Conservation (phyloP, 2,797 vertebrate genomes). For the Poeciliopsis turneri region DNA sequence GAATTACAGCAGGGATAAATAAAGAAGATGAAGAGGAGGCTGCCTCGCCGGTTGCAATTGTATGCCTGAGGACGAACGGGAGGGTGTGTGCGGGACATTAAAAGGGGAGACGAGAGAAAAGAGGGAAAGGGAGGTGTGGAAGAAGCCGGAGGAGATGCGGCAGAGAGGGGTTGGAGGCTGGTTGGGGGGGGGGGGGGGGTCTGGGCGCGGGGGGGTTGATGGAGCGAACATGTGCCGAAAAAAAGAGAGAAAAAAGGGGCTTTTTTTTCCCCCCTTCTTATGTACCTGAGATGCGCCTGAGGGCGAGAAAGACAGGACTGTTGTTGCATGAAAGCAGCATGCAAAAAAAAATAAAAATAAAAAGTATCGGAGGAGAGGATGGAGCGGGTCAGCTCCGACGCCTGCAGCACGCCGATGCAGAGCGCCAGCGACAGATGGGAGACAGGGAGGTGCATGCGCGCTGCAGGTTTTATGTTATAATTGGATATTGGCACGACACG, state of each 20-base stretch:
- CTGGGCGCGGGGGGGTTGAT: conserved; percentile 8
- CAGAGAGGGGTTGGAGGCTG: background rate
- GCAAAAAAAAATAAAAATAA: conserved; percentile 36
- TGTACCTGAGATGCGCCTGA: conserved; percentile 90
- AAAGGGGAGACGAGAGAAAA: conserved; percentile 50
- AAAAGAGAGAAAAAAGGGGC: background rate
- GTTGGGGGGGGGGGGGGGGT: background rate
- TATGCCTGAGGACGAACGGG: conserved; percentile 65
- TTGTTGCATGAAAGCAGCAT: conserved; percentile 61
- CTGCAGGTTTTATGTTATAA: conserved; percentile 38
- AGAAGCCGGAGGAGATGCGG: conserved; percentile 42
- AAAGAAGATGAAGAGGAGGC: conserved; percentile 65
- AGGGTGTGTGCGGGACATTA: conserved; percentile 52
- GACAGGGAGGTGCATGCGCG: conserved; percentile 24
- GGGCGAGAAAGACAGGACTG: conserved; percentile 61
- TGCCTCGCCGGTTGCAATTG: conserved; percentile 52
- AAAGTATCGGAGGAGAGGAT: conserved; percentile 57
- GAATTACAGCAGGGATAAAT: conserved; percentile 72
- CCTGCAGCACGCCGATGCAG: conserved; percentile 53
- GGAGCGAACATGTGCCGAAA: conserved; percentile 25
- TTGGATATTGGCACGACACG: conserved; percentile 6
- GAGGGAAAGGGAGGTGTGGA: conserved; percentile 44
- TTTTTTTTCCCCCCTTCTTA: conserved; percentile 9
- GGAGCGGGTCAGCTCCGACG: conserved; percentile 57
- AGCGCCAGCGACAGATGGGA: conserved; percentile 45